These are phyloP conservation scores for Oreocharis arfaki DNA, from an alignment of 2,113 vertebrate genomes.

Conservation along the genomic window DNA sequence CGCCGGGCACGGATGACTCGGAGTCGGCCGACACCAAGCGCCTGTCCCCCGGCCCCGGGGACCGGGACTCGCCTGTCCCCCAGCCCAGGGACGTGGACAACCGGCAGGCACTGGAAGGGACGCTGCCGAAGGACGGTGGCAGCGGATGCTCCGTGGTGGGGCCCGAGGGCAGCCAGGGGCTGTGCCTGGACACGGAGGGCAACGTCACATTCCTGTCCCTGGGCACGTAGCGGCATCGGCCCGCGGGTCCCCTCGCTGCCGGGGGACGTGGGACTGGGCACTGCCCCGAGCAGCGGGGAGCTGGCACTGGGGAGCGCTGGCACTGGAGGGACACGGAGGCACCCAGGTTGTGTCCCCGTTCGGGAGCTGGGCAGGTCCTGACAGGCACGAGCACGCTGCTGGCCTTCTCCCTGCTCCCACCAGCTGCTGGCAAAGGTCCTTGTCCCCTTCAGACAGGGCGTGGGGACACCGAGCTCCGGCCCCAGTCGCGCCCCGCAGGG, in stretches of 20 bases:
- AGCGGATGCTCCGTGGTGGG: rapidly evolving
- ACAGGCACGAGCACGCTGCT: neutral
- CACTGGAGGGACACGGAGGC: rapidly evolving
- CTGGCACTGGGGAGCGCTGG: neutral
- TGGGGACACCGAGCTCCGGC: neutral
- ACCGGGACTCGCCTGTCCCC: neutral
- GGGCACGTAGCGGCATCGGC: neutral
- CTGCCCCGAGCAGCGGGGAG: neutral
- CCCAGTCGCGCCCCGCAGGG: neutral
- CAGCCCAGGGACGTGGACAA: neutral
- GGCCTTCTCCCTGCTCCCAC: neutral
- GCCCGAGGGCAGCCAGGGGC: neutral
- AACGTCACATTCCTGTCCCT: conserved; percentile 37
- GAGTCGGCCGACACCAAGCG: neutral
- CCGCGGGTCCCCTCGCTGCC: rapidly evolving
- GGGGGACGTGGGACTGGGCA: neutral
- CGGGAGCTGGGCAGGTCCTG: neutral
- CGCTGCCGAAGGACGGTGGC: neutral
- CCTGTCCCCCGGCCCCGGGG: neutral
- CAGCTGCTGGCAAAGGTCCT: neutral
- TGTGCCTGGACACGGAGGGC: conserved; percentile 43
- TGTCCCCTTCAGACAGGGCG: neutral
- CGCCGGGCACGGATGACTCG: conserved; percentile 6
- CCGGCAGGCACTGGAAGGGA: neutral
- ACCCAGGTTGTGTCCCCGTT: rapidly evolving